These are phyloP conservation scores for Shargacucullia verbasci DNA, from an alignment of 2,888 invertebrate species.

Conservation along the genomic window DNA sequence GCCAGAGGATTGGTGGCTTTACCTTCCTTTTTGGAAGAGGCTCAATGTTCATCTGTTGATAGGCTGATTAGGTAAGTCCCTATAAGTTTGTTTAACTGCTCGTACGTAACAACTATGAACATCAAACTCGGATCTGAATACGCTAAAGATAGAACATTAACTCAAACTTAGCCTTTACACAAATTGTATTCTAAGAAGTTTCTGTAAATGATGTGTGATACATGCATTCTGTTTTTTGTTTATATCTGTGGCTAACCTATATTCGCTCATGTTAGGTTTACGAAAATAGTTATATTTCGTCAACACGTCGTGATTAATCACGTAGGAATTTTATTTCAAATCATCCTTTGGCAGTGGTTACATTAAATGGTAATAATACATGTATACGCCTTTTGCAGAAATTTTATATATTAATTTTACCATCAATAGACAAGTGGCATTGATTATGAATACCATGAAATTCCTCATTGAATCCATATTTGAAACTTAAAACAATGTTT, in stretches of 20 bases:
- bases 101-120: background rate
- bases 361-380: conserved; percentile 6
- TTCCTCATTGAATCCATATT: background rate
- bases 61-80: no score
- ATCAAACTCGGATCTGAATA: background rate
- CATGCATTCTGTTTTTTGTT: conserved; percentile 48
- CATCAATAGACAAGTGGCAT: no score
- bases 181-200: conserved; percentile 39
- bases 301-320: conserved; percentile 40
- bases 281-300: conserved; percentile 52
- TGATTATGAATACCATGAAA: no score
- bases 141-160: conserved; percentile 16
- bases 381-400: no score
- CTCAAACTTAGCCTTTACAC: conserved; percentile 18
- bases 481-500: background rate
- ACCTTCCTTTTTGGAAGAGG: no score
- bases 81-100: no score
- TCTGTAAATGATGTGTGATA: conserved; percentile 37
- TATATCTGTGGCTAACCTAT: conserved; percentile 50
- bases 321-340: conserved; percentile 45
- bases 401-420: no score
- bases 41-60: no score
- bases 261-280: conserved; percentile 41
- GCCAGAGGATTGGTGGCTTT: no score
- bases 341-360: conserved; percentile 34